These are phyloP conservation scores for Caligus rogercresseyi DNA, from an alignment of 1,140 invertebrate genomes.

Conservation along the genomic window DNA sequence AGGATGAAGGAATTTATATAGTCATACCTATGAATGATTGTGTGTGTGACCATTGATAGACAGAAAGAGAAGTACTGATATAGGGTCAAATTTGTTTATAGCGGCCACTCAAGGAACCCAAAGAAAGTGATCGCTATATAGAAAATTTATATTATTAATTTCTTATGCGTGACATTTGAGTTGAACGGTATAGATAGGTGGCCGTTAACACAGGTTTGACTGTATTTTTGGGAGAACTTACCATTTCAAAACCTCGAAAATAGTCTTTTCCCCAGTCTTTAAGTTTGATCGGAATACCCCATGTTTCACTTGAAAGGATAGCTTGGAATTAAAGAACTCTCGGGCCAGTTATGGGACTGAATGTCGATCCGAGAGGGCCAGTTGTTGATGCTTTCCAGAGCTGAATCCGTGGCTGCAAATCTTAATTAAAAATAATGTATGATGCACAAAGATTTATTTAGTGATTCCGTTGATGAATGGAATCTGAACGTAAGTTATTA, in stretches of 20 bases:
- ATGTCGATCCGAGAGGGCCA: not conserved
- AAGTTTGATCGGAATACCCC: not conserved
- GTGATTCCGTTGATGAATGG: not conserved
- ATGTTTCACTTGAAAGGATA: slow-evolving; percentile 3
- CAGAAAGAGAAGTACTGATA: too few species aligned
- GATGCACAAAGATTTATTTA: not conserved
- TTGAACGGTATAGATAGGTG: too few species aligned
- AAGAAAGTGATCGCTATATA: not conserved
- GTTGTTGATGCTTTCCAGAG: not conserved
- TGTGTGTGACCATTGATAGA: too few species aligned
- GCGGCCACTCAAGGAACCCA: too few species aligned
- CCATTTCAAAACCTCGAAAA: slow-evolving; percentile 5
- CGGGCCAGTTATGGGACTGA: not conserved
- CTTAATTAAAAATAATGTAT: not conserved
- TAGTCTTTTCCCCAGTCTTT: slow-evolving; percentile 6
- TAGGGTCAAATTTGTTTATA: too few species aligned
- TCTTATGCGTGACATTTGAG: too few species aligned
- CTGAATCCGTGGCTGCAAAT: slow-evolving; percentile 8
- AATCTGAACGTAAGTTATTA: too few species aligned
- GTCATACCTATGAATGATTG: slow-evolving; percentile 4
- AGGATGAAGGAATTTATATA: slow-evolving; percentile 6
- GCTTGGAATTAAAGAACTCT: not conserved
- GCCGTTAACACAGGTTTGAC: too few species aligned
- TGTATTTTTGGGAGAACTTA: too few species aligned
- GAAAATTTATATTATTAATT: too few species aligned